These are phyloP conservation scores for Coregonus suidteri DNA, from an alignment of 2,797 vertebrate species.

Conservation along the genomic window DNA sequence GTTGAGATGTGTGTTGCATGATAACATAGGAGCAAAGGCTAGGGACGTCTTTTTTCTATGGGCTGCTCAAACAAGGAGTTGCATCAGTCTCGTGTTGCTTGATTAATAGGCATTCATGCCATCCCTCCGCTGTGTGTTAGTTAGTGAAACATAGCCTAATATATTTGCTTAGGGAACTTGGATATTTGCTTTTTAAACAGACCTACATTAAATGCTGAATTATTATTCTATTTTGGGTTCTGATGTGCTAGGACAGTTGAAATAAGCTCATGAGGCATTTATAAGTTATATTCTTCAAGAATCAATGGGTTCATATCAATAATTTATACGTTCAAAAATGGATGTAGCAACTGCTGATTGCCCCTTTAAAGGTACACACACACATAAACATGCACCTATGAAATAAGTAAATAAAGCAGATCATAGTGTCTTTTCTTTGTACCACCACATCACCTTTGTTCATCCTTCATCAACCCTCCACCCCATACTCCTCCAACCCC, in stretches of 20 bases:
- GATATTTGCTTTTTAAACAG: not conserved
- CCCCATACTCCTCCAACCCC: slow-evolving; percentile 54
- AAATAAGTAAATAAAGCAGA: slow-evolving; percentile 49
- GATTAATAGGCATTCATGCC: not conserved
- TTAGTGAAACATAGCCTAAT: not conserved
- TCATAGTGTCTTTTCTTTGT: slow-evolving; percentile 69
- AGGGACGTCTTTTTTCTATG: slow-evolving; percentile 15
- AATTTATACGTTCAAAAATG: too few relatives aligned
- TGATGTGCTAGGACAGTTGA: too few relatives aligned
- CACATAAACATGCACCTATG: not conserved
- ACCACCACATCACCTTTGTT: slow-evolving; percentile 77
- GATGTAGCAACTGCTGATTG: too few relatives aligned
- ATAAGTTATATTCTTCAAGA: too few relatives aligned
- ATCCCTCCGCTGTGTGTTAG: not conserved
- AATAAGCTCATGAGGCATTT: too few relatives aligned
- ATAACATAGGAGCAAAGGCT: slow-evolving; percentile 59
- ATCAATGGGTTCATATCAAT: too few relatives aligned
- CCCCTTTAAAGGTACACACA: not conserved
- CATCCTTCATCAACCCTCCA: slow-evolving; percentile 76
- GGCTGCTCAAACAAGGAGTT: not conserved
- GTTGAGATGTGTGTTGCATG: slow-evolving; percentile 44
- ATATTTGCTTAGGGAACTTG: not conserved
- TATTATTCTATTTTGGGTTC: not conserved
- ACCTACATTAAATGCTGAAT: not conserved
- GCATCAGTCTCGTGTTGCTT: not conserved